These are phyloP conservation scores for Magallana gigas DNA, from an alignment of 1,140 invertebrate genomes.

Conservation along the genomic window DNA sequence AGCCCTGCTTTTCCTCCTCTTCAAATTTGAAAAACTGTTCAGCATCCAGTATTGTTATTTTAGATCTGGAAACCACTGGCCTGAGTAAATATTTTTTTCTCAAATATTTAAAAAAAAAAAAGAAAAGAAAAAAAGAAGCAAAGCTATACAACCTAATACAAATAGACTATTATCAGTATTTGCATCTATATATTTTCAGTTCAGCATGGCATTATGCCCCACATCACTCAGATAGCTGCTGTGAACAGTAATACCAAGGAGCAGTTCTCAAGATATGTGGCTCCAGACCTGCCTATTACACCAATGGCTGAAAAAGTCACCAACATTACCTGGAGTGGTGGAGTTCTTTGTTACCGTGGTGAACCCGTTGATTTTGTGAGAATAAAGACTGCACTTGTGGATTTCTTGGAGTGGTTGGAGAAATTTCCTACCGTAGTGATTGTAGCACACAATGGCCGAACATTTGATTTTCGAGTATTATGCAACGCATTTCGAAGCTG, in stretches of 20 bases:
- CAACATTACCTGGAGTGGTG: constrained; percentile 18
- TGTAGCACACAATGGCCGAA: constrained; percentile 18
- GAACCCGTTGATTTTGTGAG: constrained; percentile 10
- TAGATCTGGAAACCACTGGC: constrained; percentile 43
- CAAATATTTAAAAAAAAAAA: not conserved
- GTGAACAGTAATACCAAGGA: not conserved
- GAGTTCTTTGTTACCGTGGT: constrained; percentile 28
- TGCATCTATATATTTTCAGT: constrained; percentile 38
- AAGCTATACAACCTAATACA: not conserved
- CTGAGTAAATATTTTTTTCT: constrained; percentile 37
- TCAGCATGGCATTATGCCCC: not conserved
- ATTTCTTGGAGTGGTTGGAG: constrained; percentile 13
- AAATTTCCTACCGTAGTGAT: not conserved
- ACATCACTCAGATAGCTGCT: constrained; percentile 47
- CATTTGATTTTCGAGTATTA: constrained; percentile 31
- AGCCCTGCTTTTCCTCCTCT: constrained; percentile 8
- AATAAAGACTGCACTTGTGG: not conserved
- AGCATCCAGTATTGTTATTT: not conserved
- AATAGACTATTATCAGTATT: not conserved
- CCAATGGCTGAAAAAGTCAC: constrained; percentile 37
- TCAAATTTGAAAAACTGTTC: constrained; percentile 3
- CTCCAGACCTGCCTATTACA: constrained; percentile 34
- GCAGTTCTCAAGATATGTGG: constrained; percentile 42
- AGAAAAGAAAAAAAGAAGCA: too few species aligned
- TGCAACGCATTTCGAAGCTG: not conserved